Evolutionary conservation across 1,140 invertebrate species (phyloP), one percentile per base, ranked within the genome.

Genomic region (Ptiloglossa arizonensis): DNA sequence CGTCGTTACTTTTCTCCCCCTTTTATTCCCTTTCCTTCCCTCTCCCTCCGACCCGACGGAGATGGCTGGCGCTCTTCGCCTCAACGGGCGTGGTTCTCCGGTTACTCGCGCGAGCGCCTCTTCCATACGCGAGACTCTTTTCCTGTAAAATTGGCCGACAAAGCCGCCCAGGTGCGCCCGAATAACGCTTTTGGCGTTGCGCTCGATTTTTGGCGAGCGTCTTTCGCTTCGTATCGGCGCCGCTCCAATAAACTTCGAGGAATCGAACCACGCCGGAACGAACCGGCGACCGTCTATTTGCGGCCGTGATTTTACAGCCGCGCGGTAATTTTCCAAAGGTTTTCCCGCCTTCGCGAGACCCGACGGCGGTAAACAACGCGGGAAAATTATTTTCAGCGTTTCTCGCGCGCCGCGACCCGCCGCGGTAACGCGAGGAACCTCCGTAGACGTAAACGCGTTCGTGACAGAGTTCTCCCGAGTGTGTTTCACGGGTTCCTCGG

Each of bases 11-110:
- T 50, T 52, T 24, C 32, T 52, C 29, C 9, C 54, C 29, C 9
- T n/a, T n/a, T n/a, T n/a, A n/a, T n/a, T n/a, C n/a, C n/a, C n/a
- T n/a, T n/a, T n/a, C n/a, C n/a, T n/a, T n/a, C n/a, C n/a, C n/a
- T n/a, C n/a, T n/a, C n/a, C n/a, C n/a, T n/a, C n/a, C n/a, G n/a
- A n/a, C n/a, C n/a, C n/a, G n/a, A 6, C 6, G 1, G 63, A n/a
- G 9, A 27, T 9, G 29, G 24, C 17, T 32, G 1, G 0, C 54
- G 24, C 13, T 8, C 52, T 15, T n/a, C n/a, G n/a, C n/a, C n/a
- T n/a, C n/a, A n/a, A 41, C n/a, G 69, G 69, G 67, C 67, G 67
- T 69, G 67, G 67, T 69, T 69, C 52, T 27, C 19, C 19, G 22
- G 52, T 9, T 19, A 2, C 5, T 0, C 9, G 17, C 5, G 15